Evolutionary conservation across 2,113 vertebrate genomes (phyloP).

Genomic region (Probosciger aterrimus): DNA sequence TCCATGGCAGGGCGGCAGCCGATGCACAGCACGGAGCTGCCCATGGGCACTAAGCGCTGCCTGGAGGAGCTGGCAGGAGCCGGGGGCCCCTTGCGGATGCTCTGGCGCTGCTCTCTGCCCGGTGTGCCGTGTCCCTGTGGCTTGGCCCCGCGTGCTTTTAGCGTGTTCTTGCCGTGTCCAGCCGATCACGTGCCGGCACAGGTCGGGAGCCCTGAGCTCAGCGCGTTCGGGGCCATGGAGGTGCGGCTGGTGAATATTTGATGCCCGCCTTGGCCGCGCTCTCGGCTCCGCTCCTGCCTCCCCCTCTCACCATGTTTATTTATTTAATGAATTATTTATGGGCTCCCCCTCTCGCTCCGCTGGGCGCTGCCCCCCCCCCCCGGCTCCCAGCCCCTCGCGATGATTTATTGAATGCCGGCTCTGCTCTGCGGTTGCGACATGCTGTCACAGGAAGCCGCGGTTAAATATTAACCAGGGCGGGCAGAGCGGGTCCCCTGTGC

Average conservation of each 20-base stretch:
- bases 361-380: slow-evolving; percentile 16
- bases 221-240: not conserved
- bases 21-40: fast-evolving
- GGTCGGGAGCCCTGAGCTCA: slow-evolving; percentile 20
- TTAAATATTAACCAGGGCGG: slow-evolving; percentile 48
- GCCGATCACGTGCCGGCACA: not conserved
- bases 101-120: not conserved
- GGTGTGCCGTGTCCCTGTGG: fast-evolving
- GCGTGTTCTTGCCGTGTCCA: not conserved
- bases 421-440: slow-evolving; percentile 53
- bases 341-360: slow-evolving; percentile 36
- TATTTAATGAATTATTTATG: slow-evolving; percentile 84
- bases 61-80: not conserved
- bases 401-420: slow-evolving; percentile 72
- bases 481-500: not conserved
- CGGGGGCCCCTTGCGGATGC: not conserved
- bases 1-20: not conserved
- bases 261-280: slow-evolving; percentile 48
- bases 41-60: fast-evolving
- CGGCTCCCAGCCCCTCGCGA: slow-evolving; percentile 3
- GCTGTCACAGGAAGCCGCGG: slow-evolving; percentile 51
- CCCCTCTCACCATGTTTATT: slow-evolving; percentile 74
- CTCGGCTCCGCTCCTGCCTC: slow-evolving; percentile 25
- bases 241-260: slow-evolving; percentile 66
- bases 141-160: not conserved